These are phyloP conservation scores for Clanis bilineata DNA, from an alignment of 2,888 invertebrate species.

Conservation along the genomic window DNA sequence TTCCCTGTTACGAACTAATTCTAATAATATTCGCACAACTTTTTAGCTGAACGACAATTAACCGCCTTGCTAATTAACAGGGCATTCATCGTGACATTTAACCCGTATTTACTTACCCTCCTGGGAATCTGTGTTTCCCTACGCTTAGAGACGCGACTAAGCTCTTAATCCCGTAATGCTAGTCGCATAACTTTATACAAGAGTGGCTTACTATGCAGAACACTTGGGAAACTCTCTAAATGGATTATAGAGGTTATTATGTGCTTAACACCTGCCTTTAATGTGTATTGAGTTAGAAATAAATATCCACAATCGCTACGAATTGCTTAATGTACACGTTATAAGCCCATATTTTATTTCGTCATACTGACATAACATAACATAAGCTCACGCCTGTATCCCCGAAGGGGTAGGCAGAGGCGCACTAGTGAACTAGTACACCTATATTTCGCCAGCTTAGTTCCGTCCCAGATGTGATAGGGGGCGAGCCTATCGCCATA, in stretches of 20 bases:
- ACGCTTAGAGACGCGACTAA: background rate
- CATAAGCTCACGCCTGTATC: no score
- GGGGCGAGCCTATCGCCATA: no score
- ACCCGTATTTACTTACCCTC: background rate
- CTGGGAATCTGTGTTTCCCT: no score
- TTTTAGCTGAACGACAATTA: background rate
- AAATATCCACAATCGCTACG: no score
- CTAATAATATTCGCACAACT: background rate
- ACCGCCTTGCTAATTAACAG: background rate
- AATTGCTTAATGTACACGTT: no score
- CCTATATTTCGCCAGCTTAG: no score
- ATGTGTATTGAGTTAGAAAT: background rate
- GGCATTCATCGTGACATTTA: background rate
- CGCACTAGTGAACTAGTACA: no score
- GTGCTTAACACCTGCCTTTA: background rate
- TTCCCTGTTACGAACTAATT: background rate
- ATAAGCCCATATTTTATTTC: no score
- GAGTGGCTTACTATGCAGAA: background rate
- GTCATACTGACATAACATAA: no score
- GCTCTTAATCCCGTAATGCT: background rate
- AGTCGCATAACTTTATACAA: slow-evolving; percentile 1
- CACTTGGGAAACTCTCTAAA: background rate
- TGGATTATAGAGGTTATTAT: background rate
- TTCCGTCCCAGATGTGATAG: no score
- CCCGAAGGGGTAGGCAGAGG: no score